A percentile compares a stretch with the other conserved stretches of the same genome.
phyloP scores from a whole-genome alignment of 23 tunicate genomes.

The Ascidia mentula region DNA sequence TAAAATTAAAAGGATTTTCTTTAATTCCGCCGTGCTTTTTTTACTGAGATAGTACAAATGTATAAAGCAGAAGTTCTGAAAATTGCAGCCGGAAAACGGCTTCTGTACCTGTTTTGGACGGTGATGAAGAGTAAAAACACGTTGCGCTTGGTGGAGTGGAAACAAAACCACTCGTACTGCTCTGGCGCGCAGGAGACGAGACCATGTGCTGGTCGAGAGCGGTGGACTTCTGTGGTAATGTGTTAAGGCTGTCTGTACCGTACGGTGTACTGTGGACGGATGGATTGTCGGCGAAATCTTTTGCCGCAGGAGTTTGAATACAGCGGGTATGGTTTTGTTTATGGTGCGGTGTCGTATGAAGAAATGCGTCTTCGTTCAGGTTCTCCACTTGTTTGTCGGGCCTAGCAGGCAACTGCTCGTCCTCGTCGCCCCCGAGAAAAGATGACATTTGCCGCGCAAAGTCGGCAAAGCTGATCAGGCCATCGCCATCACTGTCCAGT shows the following conservation, averaged over 20 bases:
- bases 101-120: constrained; percentile 12
- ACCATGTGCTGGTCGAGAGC: neutral
- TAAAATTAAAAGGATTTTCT: too few relatives aligned
- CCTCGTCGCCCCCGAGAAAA: neutral
- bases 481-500: constrained; percentile 48
- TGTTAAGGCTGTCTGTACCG: neutral
- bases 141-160: constrained; percentile 10
- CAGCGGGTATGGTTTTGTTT: neutral
- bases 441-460: constrained; percentile 47
- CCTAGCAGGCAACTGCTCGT: neutral
- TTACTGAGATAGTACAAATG: too few relatives aligned
- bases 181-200: neutral
- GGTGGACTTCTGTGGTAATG: neutral
- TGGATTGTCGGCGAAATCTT: constrained; percentile 1
- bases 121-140: neutral
- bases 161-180: constrained; percentile 26
- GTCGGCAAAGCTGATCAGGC: constrained; percentile 42
- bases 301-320: constrained; percentile 12
- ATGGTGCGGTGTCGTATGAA: neutral
- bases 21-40: too few relatives aligned
- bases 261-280: constrained; percentile 26
- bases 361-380: constrained; percentile 3
- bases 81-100: too few relatives aligned
- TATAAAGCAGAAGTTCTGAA: too few relatives aligned
- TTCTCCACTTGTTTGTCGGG: neutral